Percentiles rank a stretch among this genome's conserved stretches.
phyloP scores from a whole-genome alignment of 2,113 vertebrate species.

The Aplodontia rufa region DNA sequence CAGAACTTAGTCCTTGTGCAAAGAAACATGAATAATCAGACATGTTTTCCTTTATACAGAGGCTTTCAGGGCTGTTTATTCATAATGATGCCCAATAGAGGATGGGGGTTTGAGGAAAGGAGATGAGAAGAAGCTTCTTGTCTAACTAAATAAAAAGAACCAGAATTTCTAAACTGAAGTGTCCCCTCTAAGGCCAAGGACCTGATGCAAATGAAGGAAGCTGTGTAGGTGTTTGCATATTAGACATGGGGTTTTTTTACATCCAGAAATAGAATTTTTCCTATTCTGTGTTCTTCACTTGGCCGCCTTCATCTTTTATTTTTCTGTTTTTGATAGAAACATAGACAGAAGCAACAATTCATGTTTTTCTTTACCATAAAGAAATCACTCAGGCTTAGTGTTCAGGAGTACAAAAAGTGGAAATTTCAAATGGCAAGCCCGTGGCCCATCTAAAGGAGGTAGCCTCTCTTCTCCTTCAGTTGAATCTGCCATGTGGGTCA shows the following conservation, averaged over 20 bases:
- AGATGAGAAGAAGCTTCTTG: not conserved
- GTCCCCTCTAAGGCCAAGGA: not conserved
- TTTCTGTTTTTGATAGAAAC: conserved; percentile 37
- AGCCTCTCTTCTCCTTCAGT: not conserved
- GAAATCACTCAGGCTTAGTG: not conserved
- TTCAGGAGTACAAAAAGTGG: not conserved
- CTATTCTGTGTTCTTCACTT: not conserved
- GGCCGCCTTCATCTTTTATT: not conserved
- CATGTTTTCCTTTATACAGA: not conserved
- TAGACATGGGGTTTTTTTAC: not conserved
- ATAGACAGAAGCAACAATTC: not conserved
- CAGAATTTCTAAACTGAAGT: not conserved
- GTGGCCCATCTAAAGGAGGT: not conserved
- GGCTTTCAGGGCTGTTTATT: not conserved
- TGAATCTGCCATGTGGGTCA: not conserved
- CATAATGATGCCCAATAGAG: not conserved
- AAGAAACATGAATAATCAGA: not conserved
- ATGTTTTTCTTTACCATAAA: not conserved
- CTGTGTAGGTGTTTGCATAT: not conserved
- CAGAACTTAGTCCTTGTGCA: not conserved
- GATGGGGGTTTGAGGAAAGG: not conserved
- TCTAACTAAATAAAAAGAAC: not conserved
- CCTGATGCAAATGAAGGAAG: not conserved
- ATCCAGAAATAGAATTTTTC: not conserved
- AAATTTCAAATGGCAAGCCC: not conserved